Conservation (phyloP, 2,888 invertebrate genomes). For the Pasiphila rectangulata region DNA sequence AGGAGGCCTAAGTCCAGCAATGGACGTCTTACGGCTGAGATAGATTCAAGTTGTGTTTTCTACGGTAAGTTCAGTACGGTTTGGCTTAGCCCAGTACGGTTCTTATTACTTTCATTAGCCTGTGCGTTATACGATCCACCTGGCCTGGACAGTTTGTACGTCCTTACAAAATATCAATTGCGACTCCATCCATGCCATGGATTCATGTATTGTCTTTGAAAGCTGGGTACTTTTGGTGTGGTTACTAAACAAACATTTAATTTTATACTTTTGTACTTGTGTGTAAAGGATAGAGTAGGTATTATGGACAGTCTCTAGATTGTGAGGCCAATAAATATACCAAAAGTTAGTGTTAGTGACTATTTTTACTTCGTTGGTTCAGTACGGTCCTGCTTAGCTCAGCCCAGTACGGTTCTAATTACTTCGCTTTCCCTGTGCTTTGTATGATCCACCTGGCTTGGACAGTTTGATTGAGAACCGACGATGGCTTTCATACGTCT, state of each 20-base stretch:
- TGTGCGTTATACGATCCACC: conserved; percentile 20
- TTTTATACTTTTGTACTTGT: no score
- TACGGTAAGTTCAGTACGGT: no score
- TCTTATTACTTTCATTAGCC: conserved; percentile 19
- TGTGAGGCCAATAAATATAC: no score
- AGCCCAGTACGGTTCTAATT: conserved; percentile 19
- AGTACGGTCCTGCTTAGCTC: not conserved
- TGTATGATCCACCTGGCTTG: conserved; percentile 14
- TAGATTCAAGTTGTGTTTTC: no score
- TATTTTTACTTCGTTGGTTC: conserved; percentile 3
- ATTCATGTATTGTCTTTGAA: not conserved
- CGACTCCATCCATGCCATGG: not conserved
- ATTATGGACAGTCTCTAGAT: no score
- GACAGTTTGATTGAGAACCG: conserved; percentile 20
- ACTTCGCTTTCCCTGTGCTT: conserved; percentile 18
- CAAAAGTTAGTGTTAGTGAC: no score
- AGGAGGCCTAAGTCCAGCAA: no score
- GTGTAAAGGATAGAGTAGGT: no score
- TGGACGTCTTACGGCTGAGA: no score
- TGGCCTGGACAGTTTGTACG: conserved; percentile 13
- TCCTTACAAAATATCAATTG: conserved; percentile 7
- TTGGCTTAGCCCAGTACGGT: conserved; percentile 6
- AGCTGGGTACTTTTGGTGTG: not conserved
- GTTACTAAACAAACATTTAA: no score
- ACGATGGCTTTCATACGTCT: conserved; percentile 17